Evolutionary conservation across 2,113 vertebrate genomes (phyloP).

Genomic region (Xenopus tropicalis): UCB_Xtro_10.0 CM004450.2:114779501-114780000

Average conservation of each 20-base stretch:
- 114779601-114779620: not conserved
- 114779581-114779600: not conserved
- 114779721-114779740: not conserved
- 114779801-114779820: conserved; percentile 54
- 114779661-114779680: not conserved
- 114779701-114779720: too few relatives aligned
- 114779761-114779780: not conserved
- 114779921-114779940: conserved; percentile 74
- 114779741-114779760: conserved; percentile 10
- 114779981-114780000: conserved; percentile 83
- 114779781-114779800: not conserved
- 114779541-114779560: too few relatives aligned
- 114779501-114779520: too few relatives aligned
- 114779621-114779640: not conserved
- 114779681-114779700: not conserved
- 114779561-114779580: too few relatives aligned
- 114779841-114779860: conserved; percentile 55
- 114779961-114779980: conserved; percentile 77
- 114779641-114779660: not conserved
- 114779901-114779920: conserved; percentile 77
- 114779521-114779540: too few relatives aligned
- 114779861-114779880: conserved; percentile 61
- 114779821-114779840: conserved; percentile 58
- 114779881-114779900: conserved; percentile 75
- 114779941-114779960: conserved; percentile 55